Evolutionary conservation across 2,797 vertebrate species (phyloP).

Genomic region (Acropternis orthonyx): DNA sequence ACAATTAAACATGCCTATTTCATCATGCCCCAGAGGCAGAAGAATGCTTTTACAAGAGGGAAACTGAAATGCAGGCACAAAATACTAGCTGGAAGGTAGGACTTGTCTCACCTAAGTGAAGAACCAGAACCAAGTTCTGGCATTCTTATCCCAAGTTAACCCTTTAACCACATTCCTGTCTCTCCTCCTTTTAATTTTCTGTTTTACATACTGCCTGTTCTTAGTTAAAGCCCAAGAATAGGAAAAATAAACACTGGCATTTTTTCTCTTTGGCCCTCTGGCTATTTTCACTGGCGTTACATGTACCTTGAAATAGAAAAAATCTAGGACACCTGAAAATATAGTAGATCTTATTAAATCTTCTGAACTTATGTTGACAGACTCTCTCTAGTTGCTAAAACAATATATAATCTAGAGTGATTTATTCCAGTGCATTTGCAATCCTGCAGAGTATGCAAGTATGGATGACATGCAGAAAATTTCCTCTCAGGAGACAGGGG

Average conservation of each 20-base stretch:
- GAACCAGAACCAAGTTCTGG: not conserved
- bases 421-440: not conserved
- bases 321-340: not conserved
- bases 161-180: not conserved
- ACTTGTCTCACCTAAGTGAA: not conserved
- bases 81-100: not conserved
- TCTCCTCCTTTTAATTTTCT: not conserved
- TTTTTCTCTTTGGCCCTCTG: not conserved
- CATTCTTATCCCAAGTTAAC: not conserved
- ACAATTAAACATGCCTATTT: not conserved
- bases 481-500: not conserved
- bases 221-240: not conserved
- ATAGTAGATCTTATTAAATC: not conserved
- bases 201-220: not conserved
- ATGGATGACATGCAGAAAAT: not conserved
- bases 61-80: not conserved
- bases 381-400: not conserved
- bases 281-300: not conserved
- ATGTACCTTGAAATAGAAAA: not conserved
- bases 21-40: not conserved
- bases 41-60: not conserved
- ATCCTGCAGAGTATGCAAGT: not conserved
- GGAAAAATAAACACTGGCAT: not conserved
- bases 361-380: not conserved
- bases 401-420: not conserved